Conservation (phyloP, 2,113 vertebrate species). For the Bos taurus region DNA sequence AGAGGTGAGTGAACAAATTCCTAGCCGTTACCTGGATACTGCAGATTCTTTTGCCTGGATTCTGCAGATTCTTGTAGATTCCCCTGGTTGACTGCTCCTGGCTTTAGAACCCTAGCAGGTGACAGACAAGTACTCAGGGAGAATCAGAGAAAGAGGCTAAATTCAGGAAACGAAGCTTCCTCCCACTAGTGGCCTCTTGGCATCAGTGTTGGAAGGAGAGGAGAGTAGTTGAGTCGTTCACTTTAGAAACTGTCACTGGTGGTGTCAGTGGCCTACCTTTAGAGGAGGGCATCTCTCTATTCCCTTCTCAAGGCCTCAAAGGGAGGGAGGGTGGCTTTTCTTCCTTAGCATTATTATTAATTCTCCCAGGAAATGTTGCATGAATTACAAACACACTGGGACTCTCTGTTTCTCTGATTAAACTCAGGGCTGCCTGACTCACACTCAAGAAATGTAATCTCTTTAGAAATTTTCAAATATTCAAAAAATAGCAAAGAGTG, state of each 20-base stretch:
- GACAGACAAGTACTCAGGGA: neutral
- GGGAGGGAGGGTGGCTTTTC: neutral
- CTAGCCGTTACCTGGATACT: neutral
- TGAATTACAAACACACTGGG: neutral
- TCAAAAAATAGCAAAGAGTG: neutral
- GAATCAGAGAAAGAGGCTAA: neutral
- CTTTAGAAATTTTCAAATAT: neutral
- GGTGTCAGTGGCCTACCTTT: too few relatives aligned
- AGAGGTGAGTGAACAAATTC: neutral
- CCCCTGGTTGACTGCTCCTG: neutral
- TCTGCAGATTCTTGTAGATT: neutral
- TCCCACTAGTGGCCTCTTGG: neutral
- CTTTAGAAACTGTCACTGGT: neutral
- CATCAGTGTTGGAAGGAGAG: neutral
- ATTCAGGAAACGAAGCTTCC: neutral
- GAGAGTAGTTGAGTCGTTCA: too few relatives aligned
- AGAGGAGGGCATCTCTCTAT: rapidly evolving
- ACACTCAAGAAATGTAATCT: neutral
- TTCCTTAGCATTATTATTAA: neutral
- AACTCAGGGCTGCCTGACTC: neutral
- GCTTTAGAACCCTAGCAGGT: neutral
- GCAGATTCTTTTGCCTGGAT: neutral
- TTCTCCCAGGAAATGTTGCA: neutral
- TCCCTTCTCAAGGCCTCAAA: neutral
- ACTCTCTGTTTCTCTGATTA: neutral